Evolutionary conservation across 2,113 vertebrate genomes (phyloP).

Genomic region (Puntigrus tetrazona): DNA sequence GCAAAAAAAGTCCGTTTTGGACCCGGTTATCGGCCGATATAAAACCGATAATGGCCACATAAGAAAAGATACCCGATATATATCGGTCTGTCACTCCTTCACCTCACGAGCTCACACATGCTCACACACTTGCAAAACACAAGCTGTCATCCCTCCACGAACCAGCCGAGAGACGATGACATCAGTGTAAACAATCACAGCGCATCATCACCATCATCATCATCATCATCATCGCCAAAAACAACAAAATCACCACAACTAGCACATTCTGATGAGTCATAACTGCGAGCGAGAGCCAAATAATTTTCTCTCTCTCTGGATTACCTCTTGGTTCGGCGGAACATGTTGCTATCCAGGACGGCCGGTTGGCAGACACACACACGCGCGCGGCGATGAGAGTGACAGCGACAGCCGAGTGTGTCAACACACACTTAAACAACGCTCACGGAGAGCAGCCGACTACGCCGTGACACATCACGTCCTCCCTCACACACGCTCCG

Average conservation of each 20-base stretch:
- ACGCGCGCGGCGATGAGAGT: conserved; percentile 22
- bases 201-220: neutral
- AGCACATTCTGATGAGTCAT: conserved; percentile 1
- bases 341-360: conserved; percentile 75
- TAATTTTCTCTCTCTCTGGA: conserved; percentile 21
- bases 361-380: conserved; percentile 47
- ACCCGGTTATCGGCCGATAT: neutral
- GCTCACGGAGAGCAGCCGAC: conserved; percentile 64
- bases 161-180: conserved; percentile 1
- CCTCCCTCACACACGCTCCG: conserved; percentile 51
- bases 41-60: neutral
- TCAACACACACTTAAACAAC: conserved; percentile 52
- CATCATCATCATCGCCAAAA: neutral
- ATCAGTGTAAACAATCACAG: conserved; percentile 2
- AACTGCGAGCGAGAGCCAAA: conserved; percentile 7
- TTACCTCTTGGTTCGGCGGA: conserved; percentile 84
- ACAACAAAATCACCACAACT: neutral
- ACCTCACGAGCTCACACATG: neutral
- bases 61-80: neutral
- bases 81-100: neutral
- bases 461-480: conserved; percentile 64
- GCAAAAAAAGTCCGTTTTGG: neutral
- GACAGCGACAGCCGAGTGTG: conserved; percentile 42
- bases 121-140: conserved; percentile 15
- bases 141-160: conserved; percentile 17